A percentile compares a stretch with the other conserved stretches of the same genome.
Conservation (phyloP, 2,888 invertebrate genomes). For the Coenonympha arcania region DNA sequence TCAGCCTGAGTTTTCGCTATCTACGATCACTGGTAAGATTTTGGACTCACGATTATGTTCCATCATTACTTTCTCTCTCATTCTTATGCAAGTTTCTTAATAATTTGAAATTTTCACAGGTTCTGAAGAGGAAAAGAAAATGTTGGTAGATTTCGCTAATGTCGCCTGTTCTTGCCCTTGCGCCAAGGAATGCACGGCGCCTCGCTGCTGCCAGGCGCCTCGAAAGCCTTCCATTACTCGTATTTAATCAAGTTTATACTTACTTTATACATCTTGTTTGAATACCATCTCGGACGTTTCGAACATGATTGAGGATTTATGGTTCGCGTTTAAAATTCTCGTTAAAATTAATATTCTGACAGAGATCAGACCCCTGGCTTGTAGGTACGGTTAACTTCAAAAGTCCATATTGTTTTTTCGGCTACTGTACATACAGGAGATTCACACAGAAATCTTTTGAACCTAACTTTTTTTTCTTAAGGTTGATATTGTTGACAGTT, state of each 20-base stretch:
- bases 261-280: constrained; percentile 27
- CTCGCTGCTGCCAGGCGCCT: constrained; percentile 56
- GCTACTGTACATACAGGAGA: no score
- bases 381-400: no score
- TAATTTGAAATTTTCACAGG: constrained; percentile 35
- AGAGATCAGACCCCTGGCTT: not conserved
- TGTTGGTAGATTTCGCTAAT: constrained; percentile 55
- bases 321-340: not conserved
- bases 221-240: constrained; percentile 48
- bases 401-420: no score
- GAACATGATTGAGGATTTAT: not conserved
- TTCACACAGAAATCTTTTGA: no score
- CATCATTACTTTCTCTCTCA: not conserved
- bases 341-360: not conserved
- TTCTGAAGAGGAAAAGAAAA: constrained; percentile 58
- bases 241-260: constrained; percentile 35
- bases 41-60: not conserved
- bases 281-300: constrained; percentile 10
- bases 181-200: constrained; percentile 65
- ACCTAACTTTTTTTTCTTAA: no score
- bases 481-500: no score
- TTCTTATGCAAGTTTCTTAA: not conserved
- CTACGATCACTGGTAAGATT: constrained; percentile 44
- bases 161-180: constrained; percentile 56
- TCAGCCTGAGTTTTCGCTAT: constrained; percentile 84